Evolutionary conservation across 2,888 invertebrate species (phyloP), one percentile per base, ranked within the genome.

Genomic region (Elaeidobius kamerunicus): DNA sequence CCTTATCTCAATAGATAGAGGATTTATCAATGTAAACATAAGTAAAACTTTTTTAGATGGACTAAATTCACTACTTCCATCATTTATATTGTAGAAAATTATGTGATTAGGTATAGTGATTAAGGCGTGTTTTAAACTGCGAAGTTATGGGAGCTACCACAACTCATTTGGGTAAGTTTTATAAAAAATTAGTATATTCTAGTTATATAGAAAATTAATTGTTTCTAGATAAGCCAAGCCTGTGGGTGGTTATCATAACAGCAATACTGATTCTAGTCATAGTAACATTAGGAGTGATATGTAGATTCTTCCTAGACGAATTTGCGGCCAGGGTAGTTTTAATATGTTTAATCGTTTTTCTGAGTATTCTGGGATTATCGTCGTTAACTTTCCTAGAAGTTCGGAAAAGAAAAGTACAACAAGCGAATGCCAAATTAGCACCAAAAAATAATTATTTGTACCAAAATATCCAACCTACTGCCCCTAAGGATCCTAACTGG

Each of bases 161-260:
- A 47, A 52, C 42, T 2, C 43, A 52, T 42, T 41, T 52, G 11
- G 52, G 52, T 52, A 47, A 46, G 52, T 41, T 30, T 14, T 14
- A 17, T 7, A 9, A 14, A 35, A 17, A 1, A 17, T 9, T 12
- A 2, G 5, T 18, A 19, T 18, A 38, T 14, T 19, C 14, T 18
- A n/a, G 7, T 1, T 4, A 4, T 30, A 30, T 30, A n/a, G 23
- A 23, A 23, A 6, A 23, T 30, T 30, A 4, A 3, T 30, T 20
- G 2, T 38, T 56, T 52, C 36, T 32, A 58, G 58, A 58, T 42
- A 53, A 41, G 19, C 45, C 43, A 4, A 58, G 58, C 30, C 43
- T 58, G 4, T 56, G 51, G 36, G 36, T 52, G 3, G 56, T 48
- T 6, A 46, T 56, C n/a, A 34, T 52, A 16, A 45, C 58, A 27